A percentile compares a stretch with the other conserved stretches of the same genome.
Conservation (phyloP, 2,888 invertebrate genomes). For the Bimastos eiseni region DNA sequence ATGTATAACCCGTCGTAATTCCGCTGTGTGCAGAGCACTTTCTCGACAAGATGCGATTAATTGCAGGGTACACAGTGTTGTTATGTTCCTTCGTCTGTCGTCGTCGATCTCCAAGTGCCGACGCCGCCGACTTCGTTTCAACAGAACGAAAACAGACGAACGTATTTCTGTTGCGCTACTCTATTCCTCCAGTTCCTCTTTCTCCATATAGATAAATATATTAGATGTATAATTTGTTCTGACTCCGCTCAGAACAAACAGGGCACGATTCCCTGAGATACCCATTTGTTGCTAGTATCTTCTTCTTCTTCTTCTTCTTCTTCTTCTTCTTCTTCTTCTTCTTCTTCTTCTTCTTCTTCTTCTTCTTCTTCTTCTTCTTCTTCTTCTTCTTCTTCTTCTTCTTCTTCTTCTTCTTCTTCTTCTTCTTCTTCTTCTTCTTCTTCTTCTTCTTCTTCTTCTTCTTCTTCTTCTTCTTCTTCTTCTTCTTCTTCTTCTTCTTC, state of each 20-base stretch:
- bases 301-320: neutral
- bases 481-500: neutral
- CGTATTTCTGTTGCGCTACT: neutral
- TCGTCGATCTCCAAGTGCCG: neutral
- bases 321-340: neutral
- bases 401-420: neutral
- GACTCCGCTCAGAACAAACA: neutral
- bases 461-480: neutral
- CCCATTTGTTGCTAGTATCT: too few species aligned
- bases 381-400: neutral
- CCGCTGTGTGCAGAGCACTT: conserved; percentile 6
- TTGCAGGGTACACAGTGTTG: neutral
- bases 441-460: neutral
- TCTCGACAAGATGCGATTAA: neutral
- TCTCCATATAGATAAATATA: neutral
- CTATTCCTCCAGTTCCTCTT: neutral
- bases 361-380: neutral
- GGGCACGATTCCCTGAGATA: neutral
- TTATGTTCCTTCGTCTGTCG: neutral
- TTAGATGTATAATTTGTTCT: neutral
- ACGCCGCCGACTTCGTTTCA: neutral
- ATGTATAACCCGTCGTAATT: neutral
- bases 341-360: neutral
- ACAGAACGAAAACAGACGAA: neutral
- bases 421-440: neutral